phyloP scores from a whole-genome alignment of 2,888 invertebrate species.

The Parthenolecanium corni region DNA sequence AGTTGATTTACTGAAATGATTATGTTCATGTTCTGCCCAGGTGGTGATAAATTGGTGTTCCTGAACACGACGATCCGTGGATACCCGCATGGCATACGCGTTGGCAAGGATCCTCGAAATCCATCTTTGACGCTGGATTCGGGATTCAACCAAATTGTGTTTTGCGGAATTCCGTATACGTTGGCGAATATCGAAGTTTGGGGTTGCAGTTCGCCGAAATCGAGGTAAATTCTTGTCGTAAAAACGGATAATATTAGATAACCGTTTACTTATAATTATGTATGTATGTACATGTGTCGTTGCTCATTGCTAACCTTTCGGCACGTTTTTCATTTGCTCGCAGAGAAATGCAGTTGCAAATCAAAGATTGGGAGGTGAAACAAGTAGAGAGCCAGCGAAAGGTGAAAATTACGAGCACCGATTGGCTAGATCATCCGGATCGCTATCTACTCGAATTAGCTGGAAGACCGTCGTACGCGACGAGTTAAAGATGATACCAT shows the following conservation, averaged over 20 bases:
- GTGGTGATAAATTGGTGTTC: constrained; percentile 63
- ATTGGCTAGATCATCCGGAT: constrained; percentile 94
- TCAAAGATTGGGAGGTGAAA: constrained; percentile 81
- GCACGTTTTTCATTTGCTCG: background rate
- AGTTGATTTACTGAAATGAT: too few relatives aligned
- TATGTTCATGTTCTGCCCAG: constrained; percentile 34
- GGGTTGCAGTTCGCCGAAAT: constrained; percentile 65
- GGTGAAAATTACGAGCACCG: constrained; percentile 75
- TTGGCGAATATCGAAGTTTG: constrained; percentile 53
- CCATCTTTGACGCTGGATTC: constrained; percentile 62
- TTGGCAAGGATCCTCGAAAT: constrained; percentile 66
- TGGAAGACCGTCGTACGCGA: constrained; percentile 46
- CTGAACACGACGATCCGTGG: constrained; percentile 73
- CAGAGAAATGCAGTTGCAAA: constrained; percentile 72
- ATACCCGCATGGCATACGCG: constrained; percentile 70
- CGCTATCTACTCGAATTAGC: constrained; percentile 79
- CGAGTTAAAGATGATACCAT: too few relatives aligned
- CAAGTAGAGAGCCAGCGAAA: constrained; percentile 76
- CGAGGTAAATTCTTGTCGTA: constrained; percentile 33
- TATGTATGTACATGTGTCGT: constrained; percentile 5
- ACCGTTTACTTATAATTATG: constrained; percentile 8
- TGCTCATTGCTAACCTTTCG: too few relatives aligned
- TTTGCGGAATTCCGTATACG: constrained; percentile 41
- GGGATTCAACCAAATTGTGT: constrained; percentile 50
- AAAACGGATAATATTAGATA: too few relatives aligned